phyloP scores from a whole-genome alignment of 2,113 vertebrate species.

The Corythornis vintsioides region DNA sequence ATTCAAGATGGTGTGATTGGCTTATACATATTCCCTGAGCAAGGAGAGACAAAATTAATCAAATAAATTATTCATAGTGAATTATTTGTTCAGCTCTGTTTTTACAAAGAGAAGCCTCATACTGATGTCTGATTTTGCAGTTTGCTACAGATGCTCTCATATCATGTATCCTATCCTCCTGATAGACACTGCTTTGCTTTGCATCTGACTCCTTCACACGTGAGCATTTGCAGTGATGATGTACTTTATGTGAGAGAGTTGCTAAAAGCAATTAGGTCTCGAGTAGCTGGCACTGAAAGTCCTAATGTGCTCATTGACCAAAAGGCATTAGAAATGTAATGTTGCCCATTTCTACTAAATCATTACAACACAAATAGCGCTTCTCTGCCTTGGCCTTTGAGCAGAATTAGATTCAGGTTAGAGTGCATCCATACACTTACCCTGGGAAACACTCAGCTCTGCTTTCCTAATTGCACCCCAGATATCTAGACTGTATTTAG shows the following conservation, averaged over 20 bases:
- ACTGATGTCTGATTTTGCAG: not conserved
- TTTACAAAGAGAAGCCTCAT: conserved; percentile 16
- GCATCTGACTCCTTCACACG: not conserved
- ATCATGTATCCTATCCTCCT: not conserved
- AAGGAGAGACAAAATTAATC: conserved; percentile 53
- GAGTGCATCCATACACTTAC: conserved; percentile 34
- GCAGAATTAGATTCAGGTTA: conserved; percentile 50
- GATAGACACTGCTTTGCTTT: not conserved
- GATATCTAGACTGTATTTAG: conserved; percentile 45
- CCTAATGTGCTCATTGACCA: conserved; percentile 14
- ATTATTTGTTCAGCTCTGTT: conserved; percentile 45
- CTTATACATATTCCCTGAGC: conserved; percentile 38
- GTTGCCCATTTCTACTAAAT: conserved; percentile 31
- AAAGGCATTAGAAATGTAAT: conserved; percentile 51
- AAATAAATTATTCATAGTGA: conserved; percentile 67
- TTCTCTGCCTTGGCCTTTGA: conserved; percentile 1
- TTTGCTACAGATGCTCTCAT: not conserved
- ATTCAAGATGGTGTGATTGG: conserved; percentile 50
- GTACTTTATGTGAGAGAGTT: not conserved
- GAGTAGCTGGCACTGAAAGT: conserved; percentile 12
- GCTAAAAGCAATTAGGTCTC: conserved; percentile 41
- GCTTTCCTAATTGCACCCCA: conserved; percentile 44
- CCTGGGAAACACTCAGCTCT: not conserved
- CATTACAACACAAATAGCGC: not conserved
- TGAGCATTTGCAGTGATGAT: not conserved